phyloP scores from a whole-genome alignment of 2,888 invertebrate genomes.

The Coelogynopora nodosa region DNA sequence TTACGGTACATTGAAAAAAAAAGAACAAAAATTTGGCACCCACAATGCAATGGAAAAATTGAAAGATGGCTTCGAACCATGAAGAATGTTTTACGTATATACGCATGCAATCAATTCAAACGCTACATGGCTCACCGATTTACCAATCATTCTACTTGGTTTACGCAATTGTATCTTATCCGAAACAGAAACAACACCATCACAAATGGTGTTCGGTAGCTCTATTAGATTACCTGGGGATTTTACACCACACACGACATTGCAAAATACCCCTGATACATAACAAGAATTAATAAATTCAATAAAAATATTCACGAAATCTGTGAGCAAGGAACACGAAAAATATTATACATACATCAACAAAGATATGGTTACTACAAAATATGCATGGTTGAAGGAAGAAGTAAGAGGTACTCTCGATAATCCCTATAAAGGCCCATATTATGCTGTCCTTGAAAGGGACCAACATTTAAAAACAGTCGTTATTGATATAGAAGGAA shows the following conservation, averaged over 20 bases:
- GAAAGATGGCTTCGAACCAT: neutral
- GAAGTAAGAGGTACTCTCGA: conserved; percentile 27
- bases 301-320: neutral
- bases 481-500: conserved; percentile 29
- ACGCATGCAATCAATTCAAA: conserved; percentile 13
- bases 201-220: neutral
- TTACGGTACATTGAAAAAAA: neutral
- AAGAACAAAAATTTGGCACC: conserved; percentile 15
- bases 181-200: neutral
- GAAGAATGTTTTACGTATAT: neutral
- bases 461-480: conserved; percentile 13
- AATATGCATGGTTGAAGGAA: neutral
- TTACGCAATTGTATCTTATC: conserved; percentile 10
- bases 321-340: conserved; percentile 4
- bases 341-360: neutral
- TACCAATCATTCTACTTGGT: conserved; percentile 11
- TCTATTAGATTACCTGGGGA: conserved; percentile 14
- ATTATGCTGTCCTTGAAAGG: neutral
- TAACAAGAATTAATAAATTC: conserved; percentile 27
- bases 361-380: conserved; percentile 19
- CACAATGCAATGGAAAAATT: conserved; percentile 27
- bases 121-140: neutral
- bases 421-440: conserved; percentile 18
- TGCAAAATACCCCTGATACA: conserved; percentile 19
- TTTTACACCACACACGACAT: conserved; percentile 20